Base-by-base conservation (phyloP, 2,797 vertebrate species). In the Macropus fuliginosus region DNA sequence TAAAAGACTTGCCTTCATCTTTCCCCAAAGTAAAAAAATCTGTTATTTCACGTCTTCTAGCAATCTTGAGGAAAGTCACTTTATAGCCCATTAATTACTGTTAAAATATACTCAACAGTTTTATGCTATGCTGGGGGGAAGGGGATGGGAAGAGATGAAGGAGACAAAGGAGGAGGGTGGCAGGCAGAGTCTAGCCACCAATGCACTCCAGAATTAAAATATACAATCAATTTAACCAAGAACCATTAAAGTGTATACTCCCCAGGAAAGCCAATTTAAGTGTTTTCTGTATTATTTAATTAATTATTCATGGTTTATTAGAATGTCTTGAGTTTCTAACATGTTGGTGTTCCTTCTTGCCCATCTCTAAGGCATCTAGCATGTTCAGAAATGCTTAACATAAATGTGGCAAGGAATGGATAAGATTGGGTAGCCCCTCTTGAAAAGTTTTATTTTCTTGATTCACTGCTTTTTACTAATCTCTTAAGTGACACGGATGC, bases 191-290 rank as follows among this genome's bases (percentile, higher is more conserved):
- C 66, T 46, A 46, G 8, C 18, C 18, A 55, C 93, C 90, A 29
- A 1, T 34, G 29, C 56, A 54, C 40, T 94, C 94, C 55, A 91
- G 46, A 96, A 74, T 93, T 93, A 93, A 96, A 55, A 91, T 55
- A 90, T 91, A 66, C 62, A 62, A 59, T 57, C 52, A 93, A 24
- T 96, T 11, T 18, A 10, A 8, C n/a, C n/a, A 28, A 90, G 66
- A 81, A 28, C 66, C 91, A 94, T 54, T 34, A 56, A 94, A 56
- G 50, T 56, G 34, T 54, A 91, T 10, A 81, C 91, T 92, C 57
- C 54, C 50, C 94, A 96, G 55, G 87, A 94, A 96, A 40, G 94
- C 90, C 94, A 95, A 90, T 91, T 40, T 62, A 92, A 91, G 55
- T 90, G 8, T 57, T 92, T 52, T 91, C 31, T 93, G 8, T 55